Base-by-base conservation (phyloP, 1,140 invertebrate genomes). In the Zaprionus davidi region DNA sequence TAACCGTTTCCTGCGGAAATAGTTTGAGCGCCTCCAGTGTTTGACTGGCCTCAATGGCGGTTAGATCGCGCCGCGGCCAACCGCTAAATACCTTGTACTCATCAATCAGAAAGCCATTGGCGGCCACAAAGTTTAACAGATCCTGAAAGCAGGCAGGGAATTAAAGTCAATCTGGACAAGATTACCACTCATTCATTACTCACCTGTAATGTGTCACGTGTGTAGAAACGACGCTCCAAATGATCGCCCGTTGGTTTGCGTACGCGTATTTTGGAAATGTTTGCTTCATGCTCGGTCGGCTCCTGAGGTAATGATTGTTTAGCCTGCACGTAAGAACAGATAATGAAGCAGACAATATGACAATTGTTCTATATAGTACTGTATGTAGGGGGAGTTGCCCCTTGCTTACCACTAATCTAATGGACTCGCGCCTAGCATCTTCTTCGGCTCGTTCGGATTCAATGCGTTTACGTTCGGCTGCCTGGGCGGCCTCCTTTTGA, bases 61-160 rank as follows among this genome's bases (percentile, higher is more conserved):
- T 97, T 85, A 98, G 94, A 95, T 98, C 98, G 95, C 96, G 96
- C 92, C 97, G 95, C 91, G 98, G 98, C 96, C 97, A 98, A 91
- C 97, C 97, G 81, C 96, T 96, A 76, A 98, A 96, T 55, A 98
- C 95, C 95, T 98, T 99, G 92, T 96, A 98, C 90, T 98, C 97
- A 86, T 97, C 96, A 73, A 95, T 95, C 65, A 96, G 96, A 93
- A 96, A 98, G 51, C 98, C 98, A 94, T 97, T 95, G 24, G 97
- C 96, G 46, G 96, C 95, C 36, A 98, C 94, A 93, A 95, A 98
- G 93, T 98, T 96, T 74, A 98, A 94, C 80, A 99, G 93, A 71
- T 95, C 95, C 94, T 97, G 93, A 71, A 74, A 76, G 1, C 46
- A 66, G 28, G 81, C 20, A 56, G 0, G 22, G 12, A 31, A 62